Evolutionary conservation across 2,888 invertebrate genomes (phyloP).

Genomic region (Sphaerolaimus hirsutus): DNA sequence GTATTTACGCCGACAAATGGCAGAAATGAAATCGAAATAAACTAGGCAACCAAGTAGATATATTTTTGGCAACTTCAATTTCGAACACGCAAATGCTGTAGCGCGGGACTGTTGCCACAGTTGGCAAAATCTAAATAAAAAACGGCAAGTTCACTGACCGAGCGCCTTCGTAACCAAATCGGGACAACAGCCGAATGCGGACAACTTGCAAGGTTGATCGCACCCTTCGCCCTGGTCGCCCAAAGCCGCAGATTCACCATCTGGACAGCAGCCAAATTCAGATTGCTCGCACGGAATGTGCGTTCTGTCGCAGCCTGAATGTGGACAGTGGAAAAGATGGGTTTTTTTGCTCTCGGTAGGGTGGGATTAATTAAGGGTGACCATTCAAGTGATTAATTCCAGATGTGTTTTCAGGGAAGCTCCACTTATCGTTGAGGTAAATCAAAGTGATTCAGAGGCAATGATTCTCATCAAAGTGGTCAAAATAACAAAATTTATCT

Average conservation of each 20-base stretch:
- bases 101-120: too few relatives aligned
- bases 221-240: constrained; percentile 48
- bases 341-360: background rate
- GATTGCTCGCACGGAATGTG: constrained; percentile 29
- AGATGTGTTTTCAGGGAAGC: too few relatives aligned
- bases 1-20: background rate
- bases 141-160: constrained; percentile 1
- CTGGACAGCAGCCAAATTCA: constrained; percentile 64
- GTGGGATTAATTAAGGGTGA: background rate
- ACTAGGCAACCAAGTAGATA: background rate
- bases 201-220: constrained; percentile 21
- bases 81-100: too few relatives aligned
- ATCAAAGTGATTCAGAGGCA: too few relatives aligned
- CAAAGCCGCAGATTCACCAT: constrained; percentile 56
- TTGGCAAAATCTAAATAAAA: background rate
- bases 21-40: background rate
- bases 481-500: too few relatives aligned
- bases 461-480: too few relatives aligned
- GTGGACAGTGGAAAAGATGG: background rate
- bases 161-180: constrained; percentile 23
- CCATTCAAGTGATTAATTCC: too few relatives aligned
- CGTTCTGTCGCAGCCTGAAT: constrained; percentile 16
- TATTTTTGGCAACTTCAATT: too few relatives aligned
- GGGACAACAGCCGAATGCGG: constrained; percentile 26
- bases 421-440: too few relatives aligned